Evolutionary conservation across 2,888 invertebrate species (phyloP).

Genomic region (Cepaea hortensis): DNA sequence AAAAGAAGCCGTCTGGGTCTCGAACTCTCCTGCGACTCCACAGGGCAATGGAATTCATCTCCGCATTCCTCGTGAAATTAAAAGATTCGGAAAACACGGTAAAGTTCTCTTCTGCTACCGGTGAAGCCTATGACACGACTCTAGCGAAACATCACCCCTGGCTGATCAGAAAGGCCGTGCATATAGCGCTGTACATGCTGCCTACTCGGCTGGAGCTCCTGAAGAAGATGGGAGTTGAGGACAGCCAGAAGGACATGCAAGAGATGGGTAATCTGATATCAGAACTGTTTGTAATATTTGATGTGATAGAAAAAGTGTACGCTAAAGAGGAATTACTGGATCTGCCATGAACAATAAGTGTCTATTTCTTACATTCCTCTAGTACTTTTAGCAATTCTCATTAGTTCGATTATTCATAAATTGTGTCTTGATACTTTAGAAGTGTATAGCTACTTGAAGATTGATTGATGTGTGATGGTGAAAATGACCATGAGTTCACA

Average conservation of each 20-base stretch:
- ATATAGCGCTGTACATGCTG: conserved; percentile 90
- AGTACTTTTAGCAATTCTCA: too few species aligned
- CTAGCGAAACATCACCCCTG: conserved; percentile 92
- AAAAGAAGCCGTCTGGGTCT: conserved; percentile 84
- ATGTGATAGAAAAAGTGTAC: conserved; percentile 86
- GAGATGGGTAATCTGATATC: conserved; percentile 85
- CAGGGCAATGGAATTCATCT: conserved; percentile 93
- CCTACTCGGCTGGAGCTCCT: conserved; percentile 85
- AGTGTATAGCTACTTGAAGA: too few species aligned
- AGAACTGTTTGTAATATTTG: conserved; percentile 85
- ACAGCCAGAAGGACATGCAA: conserved; percentile 78
- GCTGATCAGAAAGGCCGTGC: conserved; percentile 82
- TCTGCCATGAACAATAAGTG: conserved; percentile 79
- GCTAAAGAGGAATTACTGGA: conserved; percentile 84
- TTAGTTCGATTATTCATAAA: too few species aligned
- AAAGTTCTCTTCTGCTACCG: conserved; percentile 79
- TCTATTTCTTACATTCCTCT: too few species aligned
- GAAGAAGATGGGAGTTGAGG: conserved; percentile 70
- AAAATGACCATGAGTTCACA: too few species aligned
- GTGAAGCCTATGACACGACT: conserved; percentile 88
- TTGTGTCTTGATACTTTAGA: too few species aligned
- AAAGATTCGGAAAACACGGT: conserved; percentile 71
- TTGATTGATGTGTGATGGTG: too few species aligned
- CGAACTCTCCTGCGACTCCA: conserved; percentile 92
- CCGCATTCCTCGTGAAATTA: conserved; percentile 86